Base-by-base conservation (phyloP, 2,888 invertebrate species). In the Drosophila prostipennis region DNA sequence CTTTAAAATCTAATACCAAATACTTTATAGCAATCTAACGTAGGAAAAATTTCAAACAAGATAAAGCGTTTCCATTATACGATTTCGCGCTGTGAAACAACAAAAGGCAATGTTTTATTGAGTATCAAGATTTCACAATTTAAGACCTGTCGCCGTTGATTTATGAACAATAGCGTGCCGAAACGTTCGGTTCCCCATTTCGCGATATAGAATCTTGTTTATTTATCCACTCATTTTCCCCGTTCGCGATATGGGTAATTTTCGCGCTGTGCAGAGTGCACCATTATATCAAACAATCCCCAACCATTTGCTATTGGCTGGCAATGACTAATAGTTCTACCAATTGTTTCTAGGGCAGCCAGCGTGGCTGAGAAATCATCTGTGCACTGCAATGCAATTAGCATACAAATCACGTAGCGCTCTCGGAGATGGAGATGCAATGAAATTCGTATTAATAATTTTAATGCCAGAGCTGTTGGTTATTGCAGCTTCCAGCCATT, bases 321-420 rank as follows among this genome's bases (percentile, higher is more conserved):
- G 61, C 69, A 57, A 71, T 86, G 87, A 60, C 56, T 69, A 74
- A 77, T 65, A 67, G 72, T 64, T 77, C 65, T 72, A 67, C 70
- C 72, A 77, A 80, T 77, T 77, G 77, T 60, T 77, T 68, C 67
- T 67, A 52, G 80, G 69, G 48, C 59, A 59, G 51, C 42, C 65
- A 19, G 69, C 49, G 23, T 45, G 39, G 23, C 32, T 16, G 53
- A 39, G 34, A 48, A 36, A 52, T 29, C 43, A 52, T 74, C 64
- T 55, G 75, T 60, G 37, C 60, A 13, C 42, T 52, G 54, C 68
- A 70, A 39, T 54, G 76, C 63, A 75, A 87, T 84, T 87, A 76
- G 75, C 80, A 87, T 77, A 75, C 88, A 82, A 82, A 72, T 77
- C 84, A 87, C 86, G 84, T 85, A 76, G 67, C 54, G 53, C 48